These are phyloP conservation scores for Cyrtorhinus lividipennis DNA, from an alignment of 1,140 invertebrate species.

Conservation along the genomic window DNA sequence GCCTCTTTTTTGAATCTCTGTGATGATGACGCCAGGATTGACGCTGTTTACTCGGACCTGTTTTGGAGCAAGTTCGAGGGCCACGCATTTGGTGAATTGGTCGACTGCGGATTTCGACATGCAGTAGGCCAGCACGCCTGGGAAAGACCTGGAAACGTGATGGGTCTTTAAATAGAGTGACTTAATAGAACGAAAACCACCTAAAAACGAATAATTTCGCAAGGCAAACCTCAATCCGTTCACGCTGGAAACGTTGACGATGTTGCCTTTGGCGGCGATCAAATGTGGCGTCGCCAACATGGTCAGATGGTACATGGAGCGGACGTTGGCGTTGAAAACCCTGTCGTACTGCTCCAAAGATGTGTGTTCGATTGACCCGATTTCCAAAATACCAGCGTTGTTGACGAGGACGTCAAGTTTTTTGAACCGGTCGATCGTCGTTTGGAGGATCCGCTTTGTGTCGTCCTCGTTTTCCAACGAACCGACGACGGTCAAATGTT, in stretches of 20 bases:
- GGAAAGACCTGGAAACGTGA: too few relatives aligned
- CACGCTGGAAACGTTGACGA: conserved; percentile 85
- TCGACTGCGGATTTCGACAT: conserved; percentile 53
- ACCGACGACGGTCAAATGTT: conserved; percentile 39
- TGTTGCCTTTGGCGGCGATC: conserved; percentile 62
- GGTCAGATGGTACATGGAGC: conserved; percentile 66
- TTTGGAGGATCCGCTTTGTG: conserved; percentile 51
- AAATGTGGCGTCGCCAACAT: conserved; percentile 70
- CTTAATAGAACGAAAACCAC: background rate
- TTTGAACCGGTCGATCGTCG: conserved; percentile 51
- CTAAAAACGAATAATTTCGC: background rate
- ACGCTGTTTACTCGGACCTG: conserved; percentile 49
- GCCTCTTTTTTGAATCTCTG: conserved; percentile 45
- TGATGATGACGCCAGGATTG: conserved; percentile 46
- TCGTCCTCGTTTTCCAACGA: conserved; percentile 62
- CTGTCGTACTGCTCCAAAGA: conserved; percentile 66
- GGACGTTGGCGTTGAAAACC: conserved; percentile 70
- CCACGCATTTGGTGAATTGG: conserved; percentile 47
- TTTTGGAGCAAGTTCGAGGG: conserved; percentile 35
- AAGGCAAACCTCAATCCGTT: conserved; percentile 17
- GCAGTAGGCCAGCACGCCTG: conserved; percentile 37
- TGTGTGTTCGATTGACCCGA: conserved; percentile 68
- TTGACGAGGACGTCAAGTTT: conserved; percentile 68
- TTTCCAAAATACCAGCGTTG: conserved; percentile 71
- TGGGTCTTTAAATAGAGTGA: too few relatives aligned